A percentile compares a stretch with the other conserved stretches of the same genome.
phyloP scores from a whole-genome alignment of 2,797 vertebrate genomes.

The Prunella strophiata region DNA sequence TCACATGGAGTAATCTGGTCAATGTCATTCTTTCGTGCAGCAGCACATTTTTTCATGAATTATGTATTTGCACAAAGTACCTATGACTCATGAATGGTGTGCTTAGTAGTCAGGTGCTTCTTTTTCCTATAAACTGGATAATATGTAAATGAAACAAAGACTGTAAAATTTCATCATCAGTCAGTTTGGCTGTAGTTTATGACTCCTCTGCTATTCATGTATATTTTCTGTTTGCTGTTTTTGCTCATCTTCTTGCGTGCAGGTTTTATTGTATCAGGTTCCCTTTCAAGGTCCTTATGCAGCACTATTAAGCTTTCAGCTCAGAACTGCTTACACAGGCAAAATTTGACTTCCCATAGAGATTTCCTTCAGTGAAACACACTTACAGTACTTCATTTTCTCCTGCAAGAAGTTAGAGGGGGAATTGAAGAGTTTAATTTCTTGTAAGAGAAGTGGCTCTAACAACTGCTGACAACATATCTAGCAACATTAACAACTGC shows the following conservation, averaged over 20 bases:
- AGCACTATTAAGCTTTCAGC: neutral
- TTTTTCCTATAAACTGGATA: slow-evolving; percentile 17
- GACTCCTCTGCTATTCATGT: neutral
- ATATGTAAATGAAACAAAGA: slow-evolving; percentile 20
- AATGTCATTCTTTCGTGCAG: neutral
- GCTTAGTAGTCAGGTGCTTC: neutral
- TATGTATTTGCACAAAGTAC: neutral
- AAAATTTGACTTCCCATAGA: neutral
- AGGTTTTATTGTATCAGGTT: neutral
- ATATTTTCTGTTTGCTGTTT: neutral
- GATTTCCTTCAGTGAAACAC: neutral
- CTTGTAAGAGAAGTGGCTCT: neutral
- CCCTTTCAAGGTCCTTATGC: neutral
- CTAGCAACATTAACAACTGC: neutral
- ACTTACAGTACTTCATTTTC: neutral
- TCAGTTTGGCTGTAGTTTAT: neutral
- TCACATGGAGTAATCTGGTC: slow-evolving; percentile 6
- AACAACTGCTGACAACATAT: neutral
- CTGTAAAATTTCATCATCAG: neutral
- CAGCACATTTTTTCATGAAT: neutral
- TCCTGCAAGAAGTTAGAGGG: neutral
- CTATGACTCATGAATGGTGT: neutral
- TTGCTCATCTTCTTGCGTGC: neutral
- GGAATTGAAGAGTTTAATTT: neutral
- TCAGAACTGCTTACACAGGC: neutral